Percentiles rank a stretch among this genome's conserved stretches.
phyloP scores from a whole-genome alignment of 2,113 vertebrate species.

The Hepsetus odoe region DNA sequence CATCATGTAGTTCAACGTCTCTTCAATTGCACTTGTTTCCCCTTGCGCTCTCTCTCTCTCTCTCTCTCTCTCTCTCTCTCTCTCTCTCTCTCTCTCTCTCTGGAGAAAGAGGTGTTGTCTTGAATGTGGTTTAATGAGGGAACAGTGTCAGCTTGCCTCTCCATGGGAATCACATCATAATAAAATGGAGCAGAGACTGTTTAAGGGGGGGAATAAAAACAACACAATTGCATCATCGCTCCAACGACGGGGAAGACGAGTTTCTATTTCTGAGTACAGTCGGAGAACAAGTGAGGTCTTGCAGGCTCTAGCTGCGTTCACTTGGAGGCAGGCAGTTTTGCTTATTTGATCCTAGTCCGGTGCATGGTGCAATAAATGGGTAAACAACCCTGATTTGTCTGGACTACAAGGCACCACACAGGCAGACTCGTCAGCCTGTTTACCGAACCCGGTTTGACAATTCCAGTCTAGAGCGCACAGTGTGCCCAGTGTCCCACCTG shows the following conservation, averaged over 20 bases:
- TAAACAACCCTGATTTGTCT: neutral
- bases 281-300: constrained; percentile 3
- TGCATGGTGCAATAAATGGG: neutral
- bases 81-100: constrained; percentile 4
- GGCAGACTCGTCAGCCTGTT: neutral
- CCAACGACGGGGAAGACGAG: neutral
- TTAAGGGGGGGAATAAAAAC: neutral
- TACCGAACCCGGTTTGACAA: neutral
- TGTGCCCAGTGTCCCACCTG: neutral
- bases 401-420: neutral
- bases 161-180: constrained; percentile 28
- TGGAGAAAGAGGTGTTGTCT: constrained; percentile 34
- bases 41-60: neutral
- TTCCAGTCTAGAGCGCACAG: neutral
- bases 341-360: constrained; percentile 2
- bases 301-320: neutral
- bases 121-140: constrained; percentile 27
- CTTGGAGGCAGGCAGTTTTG: neutral
- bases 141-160: constrained; percentile 38
- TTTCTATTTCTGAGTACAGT: constrained; percentile 5
- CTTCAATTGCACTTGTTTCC: neutral
- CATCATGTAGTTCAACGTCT: neutral
- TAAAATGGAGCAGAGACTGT: constrained; percentile 16
- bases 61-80: constrained; percentile 16
- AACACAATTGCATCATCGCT: constrained; percentile 14